Evolutionary conservation across 2,797 vertebrate species (phyloP).

Genomic region (Hephaestus fuliginosus): DNA sequence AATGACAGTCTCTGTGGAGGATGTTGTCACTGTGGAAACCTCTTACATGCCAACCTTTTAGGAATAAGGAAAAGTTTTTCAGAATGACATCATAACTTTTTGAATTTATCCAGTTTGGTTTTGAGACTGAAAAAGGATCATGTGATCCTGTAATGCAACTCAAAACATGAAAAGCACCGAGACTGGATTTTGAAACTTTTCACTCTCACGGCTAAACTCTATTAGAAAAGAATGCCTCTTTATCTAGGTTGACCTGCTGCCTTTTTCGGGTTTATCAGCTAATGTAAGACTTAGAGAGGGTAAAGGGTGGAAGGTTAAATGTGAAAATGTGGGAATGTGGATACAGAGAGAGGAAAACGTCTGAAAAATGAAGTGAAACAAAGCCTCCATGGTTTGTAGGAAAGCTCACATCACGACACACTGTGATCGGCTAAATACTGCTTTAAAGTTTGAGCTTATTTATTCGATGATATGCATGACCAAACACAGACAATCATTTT

Average conservation of each 20-base stretch:
- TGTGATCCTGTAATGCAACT: slow-evolving; percentile 8
- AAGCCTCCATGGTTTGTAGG: slow-evolving; percentile 42
- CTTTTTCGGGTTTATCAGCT: slow-evolving; percentile 62
- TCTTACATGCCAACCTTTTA: not conserved
- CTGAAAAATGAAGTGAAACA: slow-evolving; percentile 45
- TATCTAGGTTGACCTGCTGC: slow-evolving; percentile 58
- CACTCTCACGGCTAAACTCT: slow-evolving; percentile 6
- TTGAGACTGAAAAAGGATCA: not conserved
- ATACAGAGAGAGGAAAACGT: slow-evolving; percentile 33
- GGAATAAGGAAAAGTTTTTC: slow-evolving; percentile 2
- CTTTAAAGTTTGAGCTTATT: not conserved
- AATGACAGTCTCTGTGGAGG: slow-evolving; percentile 30
- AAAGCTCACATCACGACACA: not conserved
- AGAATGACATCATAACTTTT: not conserved
- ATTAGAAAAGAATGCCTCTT: slow-evolving; percentile 62
- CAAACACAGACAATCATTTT: not conserved
- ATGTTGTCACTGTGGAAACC: slow-evolving; percentile 38
- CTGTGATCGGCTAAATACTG: not conserved
- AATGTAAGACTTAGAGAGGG: slow-evolving; percentile 33
- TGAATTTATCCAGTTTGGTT: not conserved
- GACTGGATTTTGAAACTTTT: not conserved
- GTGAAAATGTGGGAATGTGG: slow-evolving; percentile 67
- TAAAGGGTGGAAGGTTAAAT: slow-evolving; percentile 61
- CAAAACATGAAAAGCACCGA: not conserved
- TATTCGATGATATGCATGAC: not conserved